Base-by-base conservation (phyloP, 1,140 invertebrate species). In the Chrysomallon squamiferum region DNA sequence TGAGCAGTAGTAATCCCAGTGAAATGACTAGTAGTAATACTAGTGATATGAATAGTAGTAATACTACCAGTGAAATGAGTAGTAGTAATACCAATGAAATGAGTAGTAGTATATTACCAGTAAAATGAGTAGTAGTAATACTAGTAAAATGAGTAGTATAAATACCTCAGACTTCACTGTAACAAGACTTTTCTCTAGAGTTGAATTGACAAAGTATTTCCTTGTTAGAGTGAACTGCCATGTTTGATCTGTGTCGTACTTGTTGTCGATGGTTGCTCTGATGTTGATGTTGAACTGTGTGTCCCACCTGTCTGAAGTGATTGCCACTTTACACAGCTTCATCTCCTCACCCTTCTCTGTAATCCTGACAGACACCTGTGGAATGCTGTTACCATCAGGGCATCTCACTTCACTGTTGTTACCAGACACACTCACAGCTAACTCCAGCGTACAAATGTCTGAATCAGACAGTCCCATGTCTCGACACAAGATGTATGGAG, bases 401-500 rank as follows among this genome's bases (percentile, higher is more conserved):
- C 50, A 54, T 13, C 25, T 2, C 13, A 54, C 25, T 27, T 20
- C n/a, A 54, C 3, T 22, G 25, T 20, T 54, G 29, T 27, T 30
- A 27, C 22, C 25, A 15, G n/a, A 20, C 25, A 54, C 25, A 13
- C 25, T 22, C 22, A 27, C 22, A 4, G 7, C 11, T 5, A 54
- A 15, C 0, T 29, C 18, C n/a, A 54, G n/a, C 29, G n/a, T 22
- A 54, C 50, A 54, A 2, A 15, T 20, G 29, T 54, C 50, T 15
- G 50, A 27, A 30, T 27, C n/a, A 54, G 22, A 20, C 4, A 54
- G 11, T 15, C 22, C 22, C 50, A 54, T 57, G 3, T 60, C 57
- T 50, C 72, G 65, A 61, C 75, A 75, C 3, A 77, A 45, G 4
- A 79, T 66, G 56, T 77, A 73, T 0, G 77, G 75, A 41, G 77